phyloP scores from a whole-genome alignment of 2,797 vertebrate species.

The Anisognathus igniventris region DNA sequence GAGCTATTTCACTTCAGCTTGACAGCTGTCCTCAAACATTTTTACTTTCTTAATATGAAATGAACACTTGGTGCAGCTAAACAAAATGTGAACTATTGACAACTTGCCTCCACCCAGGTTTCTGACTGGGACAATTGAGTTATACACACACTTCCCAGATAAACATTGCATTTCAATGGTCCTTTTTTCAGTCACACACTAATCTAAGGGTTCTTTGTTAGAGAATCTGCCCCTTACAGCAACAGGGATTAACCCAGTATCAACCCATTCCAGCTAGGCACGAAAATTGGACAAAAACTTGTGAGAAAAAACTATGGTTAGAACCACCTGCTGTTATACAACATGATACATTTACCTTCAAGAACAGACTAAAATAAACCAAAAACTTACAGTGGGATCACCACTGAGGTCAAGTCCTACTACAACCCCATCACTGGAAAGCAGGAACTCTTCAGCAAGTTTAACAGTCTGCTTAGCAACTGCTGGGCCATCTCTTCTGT shows the following conservation, averaged over 20 bases:
- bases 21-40: background rate
- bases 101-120: background rate
- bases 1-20: background rate
- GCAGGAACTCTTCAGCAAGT: slow-evolving; percentile 89
- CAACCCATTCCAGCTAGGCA: background rate
- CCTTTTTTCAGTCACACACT: background rate
- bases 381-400: slow-evolving; percentile 85
- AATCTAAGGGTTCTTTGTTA: background rate
- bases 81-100: background rate
- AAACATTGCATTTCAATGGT: background rate
- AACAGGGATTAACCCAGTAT: background rate
- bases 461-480: slow-evolving; percentile 92
- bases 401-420: slow-evolving; percentile 94
- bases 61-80: background rate
- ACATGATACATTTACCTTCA: background rate
- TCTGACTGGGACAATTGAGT: background rate
- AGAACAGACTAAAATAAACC: background rate
- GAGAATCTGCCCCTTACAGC: background rate
- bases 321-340: background rate
- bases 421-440: slow-evolving; percentile 83
- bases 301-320: background rate
- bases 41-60: background rate
- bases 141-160: background rate
- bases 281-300: background rate
- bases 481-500: slow-evolving; percentile 84